Conservation (phyloP, 1,140 invertebrate species). For the Neomicropteryx cornuta region DNA sequence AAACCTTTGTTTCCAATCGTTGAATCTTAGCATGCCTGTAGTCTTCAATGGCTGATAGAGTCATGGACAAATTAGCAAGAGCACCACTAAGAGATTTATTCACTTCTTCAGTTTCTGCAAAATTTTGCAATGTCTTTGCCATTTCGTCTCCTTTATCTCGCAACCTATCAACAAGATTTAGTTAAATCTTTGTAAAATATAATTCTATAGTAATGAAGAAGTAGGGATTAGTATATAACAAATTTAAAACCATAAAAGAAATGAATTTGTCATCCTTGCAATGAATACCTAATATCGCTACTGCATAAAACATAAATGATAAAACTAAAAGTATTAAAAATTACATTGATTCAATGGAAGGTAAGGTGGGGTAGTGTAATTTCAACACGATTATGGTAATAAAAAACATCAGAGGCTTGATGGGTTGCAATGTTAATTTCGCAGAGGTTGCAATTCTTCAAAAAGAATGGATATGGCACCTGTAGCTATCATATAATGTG, state of each 20-base stretch:
- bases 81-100: constrained; percentile 53
- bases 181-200: background rate
- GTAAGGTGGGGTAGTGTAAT: too few relatives aligned
- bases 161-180: constrained; percentile 30
- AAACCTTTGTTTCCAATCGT: constrained; percentile 53
- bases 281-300: background rate
- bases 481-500: too few relatives aligned
- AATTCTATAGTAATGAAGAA: background rate
- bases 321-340: constrained; percentile 6
- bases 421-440: too few relatives aligned
- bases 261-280: background rate
- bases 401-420: too few relatives aligned
- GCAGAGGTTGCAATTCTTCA: too few relatives aligned
- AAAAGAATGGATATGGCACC: too few relatives aligned
- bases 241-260: too few relatives aligned
- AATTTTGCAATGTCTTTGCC: constrained; percentile 50
- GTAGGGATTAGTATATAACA: too few relatives aligned
- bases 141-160: constrained; percentile 60
- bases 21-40: constrained; percentile 60
- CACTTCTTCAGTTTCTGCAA: constrained; percentile 53
- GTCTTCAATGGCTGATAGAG: constrained; percentile 54
- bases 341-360: background rate
- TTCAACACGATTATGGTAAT: constrained; percentile 1
- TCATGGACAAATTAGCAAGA: constrained; percentile 50
- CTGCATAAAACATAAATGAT: background rate